A percentile compares a stretch with the other conserved stretches of the same genome.
These are phyloP conservation scores for Synergus japonicus DNA, from an alignment of 2,888 invertebrate genomes.

Conservation along the genomic window DNA sequence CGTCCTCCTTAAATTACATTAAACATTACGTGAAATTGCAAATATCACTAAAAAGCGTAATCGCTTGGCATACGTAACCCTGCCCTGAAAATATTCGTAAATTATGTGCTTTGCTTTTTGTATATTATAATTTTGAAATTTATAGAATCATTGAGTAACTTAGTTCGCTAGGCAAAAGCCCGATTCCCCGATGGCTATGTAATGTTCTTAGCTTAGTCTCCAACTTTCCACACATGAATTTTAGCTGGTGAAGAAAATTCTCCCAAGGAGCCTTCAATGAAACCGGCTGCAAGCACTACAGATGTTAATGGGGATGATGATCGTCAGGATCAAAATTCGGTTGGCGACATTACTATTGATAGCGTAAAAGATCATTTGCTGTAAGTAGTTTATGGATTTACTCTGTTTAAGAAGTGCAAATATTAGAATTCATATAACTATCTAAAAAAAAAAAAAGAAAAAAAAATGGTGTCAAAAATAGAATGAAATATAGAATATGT, in stretches of 20 bases:
- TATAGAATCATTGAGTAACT: neutral
- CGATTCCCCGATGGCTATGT: neutral
- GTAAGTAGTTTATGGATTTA: constrained; percentile 64
- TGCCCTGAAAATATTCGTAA: constrained; percentile 47
- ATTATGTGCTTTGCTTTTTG: constrained; percentile 55
- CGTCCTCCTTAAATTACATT: neutral
- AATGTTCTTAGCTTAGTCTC: constrained; percentile 38
- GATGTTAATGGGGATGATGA: constrained; percentile 79
- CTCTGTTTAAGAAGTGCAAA: constrained; percentile 25
- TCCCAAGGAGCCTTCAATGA: constrained; percentile 69
- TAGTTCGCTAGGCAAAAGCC: constrained; percentile 1
- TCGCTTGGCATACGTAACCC: constrained; percentile 57
- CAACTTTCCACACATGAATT: constrained; percentile 61
- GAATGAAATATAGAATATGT: constrained; percentile 24
- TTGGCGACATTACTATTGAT: constrained; percentile 95
- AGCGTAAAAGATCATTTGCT: constrained; percentile 92
- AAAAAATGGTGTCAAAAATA: neutral
- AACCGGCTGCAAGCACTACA: constrained; percentile 69
- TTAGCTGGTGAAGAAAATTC: constrained; percentile 72
- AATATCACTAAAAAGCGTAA: constrained; percentile 52
- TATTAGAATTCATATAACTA: neutral
- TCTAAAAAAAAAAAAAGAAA: neutral
- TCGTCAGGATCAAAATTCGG: constrained; percentile 80
- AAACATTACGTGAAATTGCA: neutral
- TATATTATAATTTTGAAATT: constrained; percentile 44